Evolutionary conservation across 2,888 invertebrate genomes (phyloP), one percentile per base, ranked within the genome.

Genomic region (Cantharis lateralis): DNA sequence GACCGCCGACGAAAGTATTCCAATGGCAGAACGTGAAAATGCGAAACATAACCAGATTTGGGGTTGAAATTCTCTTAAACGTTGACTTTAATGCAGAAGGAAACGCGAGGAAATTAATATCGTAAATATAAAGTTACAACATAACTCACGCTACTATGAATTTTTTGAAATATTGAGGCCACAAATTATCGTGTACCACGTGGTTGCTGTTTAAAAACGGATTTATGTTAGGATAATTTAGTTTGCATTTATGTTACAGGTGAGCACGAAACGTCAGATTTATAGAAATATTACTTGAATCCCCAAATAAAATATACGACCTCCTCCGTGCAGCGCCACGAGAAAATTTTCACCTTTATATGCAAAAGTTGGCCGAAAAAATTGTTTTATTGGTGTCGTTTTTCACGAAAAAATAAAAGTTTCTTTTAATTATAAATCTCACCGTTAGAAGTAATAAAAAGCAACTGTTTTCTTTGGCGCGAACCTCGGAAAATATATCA

Each of bases 71-170:
- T 68, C 48, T 26, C 15, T 68, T 80, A 70, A 78, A 80, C 79
- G 81, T 78, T 78, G 83, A 81, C 81, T 80, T 80, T 79, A 80
- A 75, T 80, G 80, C 78, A 79, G 79, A 80, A 83, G 84, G 85
- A 85, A 86, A 85, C 84, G 83, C 83, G 83, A 85, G 86, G 86
- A 87, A 87, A 87, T 87, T 87, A 87, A 87, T 87, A 87, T 86
- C 88, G 87, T 88, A 88, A 88, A 88, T 87, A 88, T 87, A 87
- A 88, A 88, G 87, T 88, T 88, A 84, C 82, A 84, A 83, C 86
- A 87, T 88, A 87, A 88, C 84, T 88, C 88, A 88, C 82, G 84
- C 82, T 81, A 84, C 83, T 84, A 84, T 83, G 85, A 86, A 87
- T 88, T 88, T 88, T 86, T 86, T 87, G 87, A 87, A 86, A 86